phyloP scores from a whole-genome alignment of 2,113 vertebrate genomes.

The Psettodes erumei region DNA sequence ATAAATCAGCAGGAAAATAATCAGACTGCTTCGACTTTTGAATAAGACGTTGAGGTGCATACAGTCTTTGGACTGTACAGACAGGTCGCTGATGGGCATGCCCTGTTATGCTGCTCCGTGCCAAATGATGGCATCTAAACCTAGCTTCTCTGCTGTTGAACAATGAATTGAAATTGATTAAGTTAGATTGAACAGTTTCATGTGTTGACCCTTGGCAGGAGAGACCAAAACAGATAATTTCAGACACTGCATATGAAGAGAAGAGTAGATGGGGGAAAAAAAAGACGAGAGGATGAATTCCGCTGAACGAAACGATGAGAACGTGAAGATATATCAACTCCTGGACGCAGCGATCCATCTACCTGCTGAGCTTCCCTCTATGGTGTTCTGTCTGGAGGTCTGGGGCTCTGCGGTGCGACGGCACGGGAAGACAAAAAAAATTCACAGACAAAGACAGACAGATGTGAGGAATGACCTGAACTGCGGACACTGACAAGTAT shows the following conservation, averaged over 20 bases:
- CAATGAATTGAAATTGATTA: too few relatives aligned
- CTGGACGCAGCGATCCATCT: slow-evolving; percentile 45
- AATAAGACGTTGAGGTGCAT: not conserved
- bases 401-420: slow-evolving; percentile 53
- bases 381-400: slow-evolving; percentile 39
- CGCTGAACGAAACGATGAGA: slow-evolving; percentile 4
- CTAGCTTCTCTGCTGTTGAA: not conserved
- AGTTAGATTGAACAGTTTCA: not conserved
- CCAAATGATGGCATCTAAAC: not conserved
- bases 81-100: slow-evolving; percentile 32
- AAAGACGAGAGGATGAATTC: not conserved
- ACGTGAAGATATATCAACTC: slow-evolving; percentile 28
- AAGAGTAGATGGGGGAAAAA: not conserved
- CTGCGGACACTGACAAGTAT: slow-evolving; percentile 11
- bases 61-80: slow-evolving; percentile 21
- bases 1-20: slow-evolving; percentile 41
- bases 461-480: slow-evolving; percentile 41
- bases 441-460: slow-evolving; percentile 30
- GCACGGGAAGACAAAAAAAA: slow-evolving; percentile 15
- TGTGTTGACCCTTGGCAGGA: not conserved
- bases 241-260: slow-evolving; percentile 22
- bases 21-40: slow-evolving; percentile 13
- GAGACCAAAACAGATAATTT: not conserved
- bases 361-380: slow-evolving; percentile 66
- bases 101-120: not conserved